Evolutionary conservation across 2,888 invertebrate genomes (phyloP), one percentile per base, ranked within the genome.

Genomic region (Marasmarcha lunaedactyla): DNA sequence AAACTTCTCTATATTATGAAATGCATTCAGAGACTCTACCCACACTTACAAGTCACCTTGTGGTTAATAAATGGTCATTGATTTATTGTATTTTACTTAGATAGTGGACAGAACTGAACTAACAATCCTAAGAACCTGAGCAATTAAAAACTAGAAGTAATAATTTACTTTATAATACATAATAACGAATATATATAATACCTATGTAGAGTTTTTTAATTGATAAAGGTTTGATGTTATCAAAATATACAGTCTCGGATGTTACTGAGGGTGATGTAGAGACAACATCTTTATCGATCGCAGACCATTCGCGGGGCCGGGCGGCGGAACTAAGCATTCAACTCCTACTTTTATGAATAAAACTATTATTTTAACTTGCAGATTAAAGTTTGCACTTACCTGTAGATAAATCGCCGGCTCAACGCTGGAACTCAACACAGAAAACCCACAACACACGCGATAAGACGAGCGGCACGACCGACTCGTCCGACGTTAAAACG

Each of bases 211-310:
- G 20, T 20, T 3, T 20, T 20, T 20, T 20, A 5, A 20, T 20
- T 20, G 7, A 20, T 20, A 20, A 7, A n/a, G n/a, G n/a, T 5
- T 20, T 20, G 20, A 20, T 20, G 41, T 36, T 42, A 44, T 53
- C 43, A 50, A 52, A 52, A 38, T 40, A 38, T 35, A 39, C 20
- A 11, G 30, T 30, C 30, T 30, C 30, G 30, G n/a, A 20, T 20
- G n/a, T n/a, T n/a, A n/a, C n/a, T n/a, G 7, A 7, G 20, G 20
- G 20, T 20, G 20, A 20, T 20, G 20, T 51, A 59, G 65, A 62
- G 72, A 73, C 72, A 74, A 76, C 73, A 72, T 77, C 71, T 67
- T 71, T 79, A 83, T 83, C 74, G 81, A 83, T 81, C 81, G 79
- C 46, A 47, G 59, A 49, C 63, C 65, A 60, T 62, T 67, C 57